These are phyloP conservation scores for Mya arenaria DNA, from an alignment of 1,140 invertebrate species.

Conservation along the genomic window DNA sequence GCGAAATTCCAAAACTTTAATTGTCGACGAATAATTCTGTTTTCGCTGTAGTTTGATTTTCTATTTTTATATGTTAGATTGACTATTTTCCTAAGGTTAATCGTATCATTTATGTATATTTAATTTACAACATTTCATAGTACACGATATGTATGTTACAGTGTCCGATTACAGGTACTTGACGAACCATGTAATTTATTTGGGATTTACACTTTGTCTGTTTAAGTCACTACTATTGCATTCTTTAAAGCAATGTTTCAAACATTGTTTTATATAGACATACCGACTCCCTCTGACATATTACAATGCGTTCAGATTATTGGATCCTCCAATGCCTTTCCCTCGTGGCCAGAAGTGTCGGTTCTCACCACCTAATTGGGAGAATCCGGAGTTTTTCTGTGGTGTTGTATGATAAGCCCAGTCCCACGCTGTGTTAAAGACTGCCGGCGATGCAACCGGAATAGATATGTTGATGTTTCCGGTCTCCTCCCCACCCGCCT, in stretches of 20 bases:
- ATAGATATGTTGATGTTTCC: slow-evolving; percentile 88
- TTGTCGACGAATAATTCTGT: too few species aligned
- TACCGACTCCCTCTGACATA: slow-evolving; percentile 92
- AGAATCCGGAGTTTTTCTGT: slow-evolving; percentile 84
- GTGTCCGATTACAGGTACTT: slow-evolving; percentile 89
- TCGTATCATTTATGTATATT: too few species aligned
- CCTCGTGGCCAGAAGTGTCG: slow-evolving; percentile 80
- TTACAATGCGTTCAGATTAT: slow-evolving; percentile 96
- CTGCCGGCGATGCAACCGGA: slow-evolving; percentile 49
- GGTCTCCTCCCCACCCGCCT: slow-evolving; percentile 95
- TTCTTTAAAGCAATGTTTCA: too few species aligned
- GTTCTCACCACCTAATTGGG: slow-evolving; percentile 90
- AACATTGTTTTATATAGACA: too few species aligned
- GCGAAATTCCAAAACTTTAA: too few species aligned
- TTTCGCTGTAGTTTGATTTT: too few species aligned
- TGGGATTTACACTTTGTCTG: not conserved
- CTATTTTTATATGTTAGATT: too few species aligned
- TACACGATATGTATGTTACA: slow-evolving; percentile 99
- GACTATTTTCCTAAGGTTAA: too few species aligned
- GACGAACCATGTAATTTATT: not conserved
- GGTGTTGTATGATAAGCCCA: slow-evolving; percentile 97
- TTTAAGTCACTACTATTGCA: not conserved
- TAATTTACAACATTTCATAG: too few species aligned
- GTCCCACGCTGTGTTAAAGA: slow-evolving; percentile 83
- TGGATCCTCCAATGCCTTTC: slow-evolving; percentile 87